Evolutionary conservation across 2,797 vertebrate genomes (phyloP), one percentile per base, ranked within the genome.

Genomic region (Semotilus atromaculatus): DNA sequence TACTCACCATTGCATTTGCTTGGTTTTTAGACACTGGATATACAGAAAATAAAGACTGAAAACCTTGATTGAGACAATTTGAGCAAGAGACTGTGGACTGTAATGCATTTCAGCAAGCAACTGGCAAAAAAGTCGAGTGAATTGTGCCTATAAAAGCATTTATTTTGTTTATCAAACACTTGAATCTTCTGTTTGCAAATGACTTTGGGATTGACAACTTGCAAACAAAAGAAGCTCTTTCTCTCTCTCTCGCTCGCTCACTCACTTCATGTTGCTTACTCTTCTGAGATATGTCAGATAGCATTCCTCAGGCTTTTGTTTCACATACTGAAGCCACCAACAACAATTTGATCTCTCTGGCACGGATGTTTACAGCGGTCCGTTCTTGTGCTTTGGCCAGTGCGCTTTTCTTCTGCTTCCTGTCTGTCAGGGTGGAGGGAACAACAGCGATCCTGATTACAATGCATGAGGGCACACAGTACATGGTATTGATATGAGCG

Each of bases 271-370:
- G 89, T 68, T 75, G 80, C 66, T 68, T 85, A 83, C 89, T 90
- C 86, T 68, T 89, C 38, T 89, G 89, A 88, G 86, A 91, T 89
- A 55, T 84, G 84, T 90, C 88, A 86, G 86, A 93, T 93, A 93
- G 93, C 87, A 90, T 89, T 89, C 87, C 68, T 85, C 86, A 88
- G 88, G 89, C 88, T 83, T 92, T 93, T 95, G 91, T 94, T 94
- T 92, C 88, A 88, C 1, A 2, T 71, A 72, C 74, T 83, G 66
- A 82, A 90, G 89, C 82, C 89, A 88, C 53, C 80, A 94, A 92
- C 90, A 89, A 90, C 93, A 91, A 92, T 89, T 88, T 34, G 31
- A 87, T 91, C 78, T 90, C 74, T 67, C 66, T 86, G 85, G 84
- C 23, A 6, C 83, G 86, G 85, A 90, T 92, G 90, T 93, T 93